Evolutionary conservation across 2,888 invertebrate genomes (phyloP), one percentile per base, ranked within the genome.

Genomic region (Eremobia ochroleuca): DNA sequence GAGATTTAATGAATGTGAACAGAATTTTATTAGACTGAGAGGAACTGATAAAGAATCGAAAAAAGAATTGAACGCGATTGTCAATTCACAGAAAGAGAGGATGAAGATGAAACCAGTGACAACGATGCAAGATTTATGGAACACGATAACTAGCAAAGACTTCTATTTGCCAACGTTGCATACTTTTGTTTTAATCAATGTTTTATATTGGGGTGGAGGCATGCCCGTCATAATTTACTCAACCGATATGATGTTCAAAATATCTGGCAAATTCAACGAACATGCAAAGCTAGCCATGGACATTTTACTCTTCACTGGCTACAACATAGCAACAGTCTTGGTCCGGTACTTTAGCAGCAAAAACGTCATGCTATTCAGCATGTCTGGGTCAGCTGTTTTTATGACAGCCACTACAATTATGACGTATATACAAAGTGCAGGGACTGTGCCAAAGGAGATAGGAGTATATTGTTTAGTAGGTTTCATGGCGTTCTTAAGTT

Each of bases 1-100:
- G 1, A 78, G 69, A 37, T 83, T 81, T 31, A 61, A 18, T 6
- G 83, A 85, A 76, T 88, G 88, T 73, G 77, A 87, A 46, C 65
- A 58, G 1, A 72, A 65, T 46, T 88, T 88, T 59, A 31, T 76
- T 9, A 52, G 28, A 40, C 58, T 88, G 0, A 78, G 88, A 77
- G 88, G 88, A 0, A 82, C 76, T 28, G 83, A 86, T 62, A 72
- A 84, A 9, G 76, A 86, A 28, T 80, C 88, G 0, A 78, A 21
- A 13, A 85, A 81, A 18, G 88, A 88, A 64, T 66, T 88, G 11
- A 73, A 76, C 9, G 75, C 72, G 2, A 31, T 88, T 21, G 3
- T 88, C 2, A 55, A 61, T 49, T 74, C 79, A 0, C 77, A 85
- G 28, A 83, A 75, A 31, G 81, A 82, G 18, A n/a, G 21, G 28